A percentile compares a stretch with the other conserved stretches of the same genome.
phyloP scores from a whole-genome alignment of 1,140 invertebrate species.

The Hypothenemus hampei region DNA sequence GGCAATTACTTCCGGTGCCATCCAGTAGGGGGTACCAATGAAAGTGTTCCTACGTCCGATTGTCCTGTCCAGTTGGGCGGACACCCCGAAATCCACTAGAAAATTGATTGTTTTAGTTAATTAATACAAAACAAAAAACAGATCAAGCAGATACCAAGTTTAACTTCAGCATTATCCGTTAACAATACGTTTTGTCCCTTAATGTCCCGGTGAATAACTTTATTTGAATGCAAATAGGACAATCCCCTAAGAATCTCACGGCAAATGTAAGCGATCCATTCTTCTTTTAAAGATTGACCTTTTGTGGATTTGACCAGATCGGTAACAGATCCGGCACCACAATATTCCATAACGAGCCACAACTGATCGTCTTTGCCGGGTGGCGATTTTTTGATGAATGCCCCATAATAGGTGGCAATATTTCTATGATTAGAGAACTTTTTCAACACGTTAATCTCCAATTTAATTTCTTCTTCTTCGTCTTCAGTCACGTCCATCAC shows the following conservation, averaged over 20 bases:
- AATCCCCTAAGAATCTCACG: conserved; percentile 94
- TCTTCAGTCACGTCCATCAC: conserved; percentile 99
- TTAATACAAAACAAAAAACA: conserved; percentile 1
- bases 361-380: conserved; percentile 99
- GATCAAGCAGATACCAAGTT: conserved; percentile 62
- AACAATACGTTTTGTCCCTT: conserved; percentile 99
- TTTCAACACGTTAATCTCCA: conserved; percentile 99
- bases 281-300: conserved; percentile 96
- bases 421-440: conserved; percentile 99
- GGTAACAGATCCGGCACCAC: conserved; percentile 97
- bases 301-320: conserved; percentile 99
- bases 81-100: conserved; percentile 98
- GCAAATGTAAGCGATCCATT: conserved; percentile 99
- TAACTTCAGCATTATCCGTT: conserved; percentile 99
- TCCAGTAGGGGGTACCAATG: conserved; percentile 99
- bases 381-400: conserved; percentile 98
- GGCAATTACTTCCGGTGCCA: conserved; percentile 96
- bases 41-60: conserved; percentile 99
- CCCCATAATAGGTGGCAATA: conserved; percentile 99
- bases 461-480: conserved; percentile 99
- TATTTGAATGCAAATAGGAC: conserved; percentile 96
- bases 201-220: conserved; percentile 99
- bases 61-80: conserved; percentile 97
- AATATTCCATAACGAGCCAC: conserved; percentile 99
- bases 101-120: conserved; percentile 3